Evolutionary conservation across 1,140 invertebrate genomes (phyloP), one percentile per base, ranked within the genome.

Genomic region (Drosophila parabipectinata): DNA sequence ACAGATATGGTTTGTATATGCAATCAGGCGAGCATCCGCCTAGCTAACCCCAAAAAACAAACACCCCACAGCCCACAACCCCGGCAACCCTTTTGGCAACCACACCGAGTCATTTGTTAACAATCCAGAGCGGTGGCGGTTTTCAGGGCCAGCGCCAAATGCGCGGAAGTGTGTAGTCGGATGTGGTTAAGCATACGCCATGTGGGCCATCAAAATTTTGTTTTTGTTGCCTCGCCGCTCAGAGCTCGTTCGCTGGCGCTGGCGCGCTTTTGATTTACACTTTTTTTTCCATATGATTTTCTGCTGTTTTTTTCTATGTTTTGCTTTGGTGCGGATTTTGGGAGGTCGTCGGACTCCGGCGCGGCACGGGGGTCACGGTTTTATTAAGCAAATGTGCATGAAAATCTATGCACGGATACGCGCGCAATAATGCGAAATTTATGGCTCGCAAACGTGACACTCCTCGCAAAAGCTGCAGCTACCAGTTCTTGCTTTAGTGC

Each of bases 171-270:
- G 79, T 87, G 83, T 82, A 88, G 83, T 88, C 76, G 83, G 83
- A 88, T 88, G 83, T 73, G 83, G 83, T 88, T 88, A 88, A 88
- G 83, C 79, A 88, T 88, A 88, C 83, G 83, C 83, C 83, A 88
- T 88, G 83, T 79, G 78, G 83, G 66, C 79, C 83, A 88, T 79
- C 83, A 88, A 88, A 83, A 87, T 87, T 48, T 71, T 76, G 66
- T 53, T 64, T 77, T 68, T 79, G 69, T 77, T 61, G 55, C 56
- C 60, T 62, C 14, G 60, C 63, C 32, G 26, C 6, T 26, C 26
- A 3, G 34, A 7, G 45, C 57, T 61, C 39, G 48, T 21, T 76
- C 32, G 37, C 18, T 74, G 34, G 41, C 50, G 44, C 26, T 74
- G 44, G 32, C 55, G 37, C 53, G 37, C 45, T 56, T 53, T 39